Percentiles rank a stretch among this genome's conserved stretches.
These are phyloP conservation scores for Chlamydotis undulata DNA, from an alignment of 2,113 vertebrate species.

Conservation along the genomic window DNA sequence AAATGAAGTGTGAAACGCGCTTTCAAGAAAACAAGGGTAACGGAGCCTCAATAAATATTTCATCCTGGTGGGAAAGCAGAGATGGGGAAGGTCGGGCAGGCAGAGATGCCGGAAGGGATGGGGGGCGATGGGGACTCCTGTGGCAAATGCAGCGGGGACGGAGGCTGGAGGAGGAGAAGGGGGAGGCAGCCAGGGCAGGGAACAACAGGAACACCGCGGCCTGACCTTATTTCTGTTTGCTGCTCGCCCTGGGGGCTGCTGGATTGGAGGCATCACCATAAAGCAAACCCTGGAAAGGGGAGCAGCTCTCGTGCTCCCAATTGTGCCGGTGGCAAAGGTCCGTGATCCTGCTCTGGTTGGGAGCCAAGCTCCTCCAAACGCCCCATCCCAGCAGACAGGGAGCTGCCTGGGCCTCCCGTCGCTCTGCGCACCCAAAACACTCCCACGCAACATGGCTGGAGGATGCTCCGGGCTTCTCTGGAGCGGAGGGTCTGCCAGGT, in stretches of 20 bases:
- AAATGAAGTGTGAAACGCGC: constrained; percentile 54
- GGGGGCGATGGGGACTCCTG: not conserved
- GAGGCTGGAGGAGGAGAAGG: not conserved
- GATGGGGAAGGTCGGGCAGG: not conserved
- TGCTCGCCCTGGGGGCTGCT: not conserved
- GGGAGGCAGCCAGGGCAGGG: not conserved
- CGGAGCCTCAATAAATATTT: constrained; percentile 43
- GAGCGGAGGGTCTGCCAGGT: not conserved
- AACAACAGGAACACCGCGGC: not conserved
- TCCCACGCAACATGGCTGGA: not conserved
- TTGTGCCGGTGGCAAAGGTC: accelerated
- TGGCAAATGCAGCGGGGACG: not conserved
- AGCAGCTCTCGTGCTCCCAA: not conserved
- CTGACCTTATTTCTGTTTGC: constrained; percentile 39
- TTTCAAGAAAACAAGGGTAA: constrained; percentile 50
- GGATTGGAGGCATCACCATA: not conserved
- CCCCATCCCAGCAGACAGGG: not conserved
- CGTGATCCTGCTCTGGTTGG: not conserved
- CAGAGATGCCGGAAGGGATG: not conserved
- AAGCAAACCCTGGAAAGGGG: not conserved
- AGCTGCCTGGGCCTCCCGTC: not conserved
- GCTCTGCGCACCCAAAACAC: accelerated
- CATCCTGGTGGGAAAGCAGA: constrained; percentile 18
- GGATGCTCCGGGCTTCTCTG: not conserved
- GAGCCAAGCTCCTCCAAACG: not conserved